phyloP scores from a whole-genome alignment of 1,140 invertebrate genomes.

The Scaptomyza hsui region DNA sequence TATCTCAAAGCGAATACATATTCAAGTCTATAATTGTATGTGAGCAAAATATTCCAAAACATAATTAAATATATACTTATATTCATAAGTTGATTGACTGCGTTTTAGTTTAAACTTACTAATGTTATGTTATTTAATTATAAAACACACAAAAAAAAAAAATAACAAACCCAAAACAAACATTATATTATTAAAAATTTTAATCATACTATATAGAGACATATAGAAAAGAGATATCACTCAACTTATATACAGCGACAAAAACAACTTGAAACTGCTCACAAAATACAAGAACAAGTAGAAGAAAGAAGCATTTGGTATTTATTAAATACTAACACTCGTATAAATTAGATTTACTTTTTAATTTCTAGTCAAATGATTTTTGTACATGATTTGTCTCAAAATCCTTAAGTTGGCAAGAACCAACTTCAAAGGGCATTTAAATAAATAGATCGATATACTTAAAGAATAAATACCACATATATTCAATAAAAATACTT shows the following conservation, averaged over 20 bases:
- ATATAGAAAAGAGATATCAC: slow-evolving; percentile 23
- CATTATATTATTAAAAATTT: slow-evolving; percentile 53
- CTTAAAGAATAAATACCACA: slow-evolving; percentile 20
- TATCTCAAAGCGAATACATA: slow-evolving; percentile 9
- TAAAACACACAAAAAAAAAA: slow-evolving; percentile 41
- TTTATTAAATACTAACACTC: slow-evolving; percentile 13
- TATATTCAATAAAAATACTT: slow-evolving; percentile 15
- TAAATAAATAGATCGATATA: slow-evolving; percentile 43
- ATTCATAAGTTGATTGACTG: slow-evolving; percentile 51
- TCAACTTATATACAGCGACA: slow-evolving; percentile 3
- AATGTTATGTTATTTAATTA: slow-evolving; percentile 81
- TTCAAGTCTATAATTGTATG: slow-evolving; percentile 42
- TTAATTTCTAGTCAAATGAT: slow-evolving; percentile 76
- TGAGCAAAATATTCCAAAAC: slow-evolving; percentile 75
- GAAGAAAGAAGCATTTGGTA: slow-evolving; percentile 28
- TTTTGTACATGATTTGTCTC: slow-evolving; percentile 50
- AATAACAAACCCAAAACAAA: slow-evolving; percentile 31
- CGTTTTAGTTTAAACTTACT: slow-evolving; percentile 76
- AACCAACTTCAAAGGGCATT: slow-evolving; percentile 42
- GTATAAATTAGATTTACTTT: slow-evolving; percentile 41
- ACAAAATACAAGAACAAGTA: slow-evolving; percentile 23
- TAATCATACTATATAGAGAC: slow-evolving; percentile 32
- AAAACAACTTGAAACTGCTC: slow-evolving; percentile 17
- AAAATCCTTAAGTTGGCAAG: slow-evolving; percentile 27
- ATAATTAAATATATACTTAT: slow-evolving; percentile 26